Percentiles rank a stretch among this genome's conserved stretches.
Conservation (phyloP, 2,797 vertebrate species). For the Amblyraja radiata region DNA sequence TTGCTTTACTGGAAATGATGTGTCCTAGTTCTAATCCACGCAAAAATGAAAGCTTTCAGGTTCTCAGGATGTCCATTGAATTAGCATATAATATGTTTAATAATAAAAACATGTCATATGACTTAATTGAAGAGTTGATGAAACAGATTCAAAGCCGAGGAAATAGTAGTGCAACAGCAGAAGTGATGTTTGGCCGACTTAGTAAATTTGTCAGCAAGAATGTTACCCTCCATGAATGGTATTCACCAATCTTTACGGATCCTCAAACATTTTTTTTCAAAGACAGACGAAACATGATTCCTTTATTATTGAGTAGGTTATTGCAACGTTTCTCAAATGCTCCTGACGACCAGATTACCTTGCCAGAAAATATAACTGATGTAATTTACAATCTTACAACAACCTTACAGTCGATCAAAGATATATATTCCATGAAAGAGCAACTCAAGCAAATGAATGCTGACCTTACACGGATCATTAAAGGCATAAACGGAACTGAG, state of each 20-base stretch:
- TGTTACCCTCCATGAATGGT: background rate
- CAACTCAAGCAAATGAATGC: background rate
- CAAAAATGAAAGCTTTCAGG: conserved; percentile 26
- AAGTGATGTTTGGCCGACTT: background rate
- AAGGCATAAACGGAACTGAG: background rate
- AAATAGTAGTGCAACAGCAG: background rate
- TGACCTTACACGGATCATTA: background rate
- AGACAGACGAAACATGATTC: background rate
- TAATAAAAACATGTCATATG: conserved; percentile 8
- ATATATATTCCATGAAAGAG: background rate
- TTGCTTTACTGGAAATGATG: conserved; percentile 17
- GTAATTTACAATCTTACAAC: conserved; percentile 19
- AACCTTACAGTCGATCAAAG: background rate
- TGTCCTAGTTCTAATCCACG: background rate
- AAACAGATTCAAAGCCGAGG: background rate
- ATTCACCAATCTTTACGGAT: background rate
- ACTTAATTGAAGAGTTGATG: background rate
- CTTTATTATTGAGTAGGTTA: background rate
- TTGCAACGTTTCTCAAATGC: background rate
- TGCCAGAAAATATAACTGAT: background rate
- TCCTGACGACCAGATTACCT: too few relatives aligned
- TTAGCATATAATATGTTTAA: background rate
- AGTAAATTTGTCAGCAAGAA: background rate
- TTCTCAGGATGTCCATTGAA: conserved; percentile 9
- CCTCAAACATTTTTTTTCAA: background rate